phyloP scores from a whole-genome alignment of 2,113 vertebrate species.

The mouse (Mus musculus) region DNA sequence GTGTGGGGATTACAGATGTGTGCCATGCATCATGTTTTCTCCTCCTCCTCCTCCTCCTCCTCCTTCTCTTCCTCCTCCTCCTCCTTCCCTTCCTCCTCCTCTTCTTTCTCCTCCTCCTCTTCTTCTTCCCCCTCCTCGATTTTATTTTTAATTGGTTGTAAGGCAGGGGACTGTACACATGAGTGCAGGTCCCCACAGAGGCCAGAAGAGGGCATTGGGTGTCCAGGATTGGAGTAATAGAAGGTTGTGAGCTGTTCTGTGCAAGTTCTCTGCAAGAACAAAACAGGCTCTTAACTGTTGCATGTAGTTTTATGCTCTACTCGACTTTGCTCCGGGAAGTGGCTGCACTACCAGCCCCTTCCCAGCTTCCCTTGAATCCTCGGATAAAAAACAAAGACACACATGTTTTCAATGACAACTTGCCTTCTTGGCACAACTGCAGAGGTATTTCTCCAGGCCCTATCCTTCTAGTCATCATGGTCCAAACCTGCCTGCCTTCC shows the following conservation, averaged over 20 bases:
- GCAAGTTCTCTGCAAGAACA: not conserved
- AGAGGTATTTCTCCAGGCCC: not conserved
- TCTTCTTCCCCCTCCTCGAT: no score
- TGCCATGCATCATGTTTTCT: not conserved
- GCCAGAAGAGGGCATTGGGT: not conserved
- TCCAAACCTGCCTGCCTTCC: not conserved
- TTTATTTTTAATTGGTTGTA: not conserved
- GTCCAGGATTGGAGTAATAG: not conserved
- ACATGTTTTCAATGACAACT: no score
- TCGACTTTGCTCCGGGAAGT: no score
- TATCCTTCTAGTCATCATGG: not conserved
- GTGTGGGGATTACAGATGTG: not conserved
- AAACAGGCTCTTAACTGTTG: not conserved
- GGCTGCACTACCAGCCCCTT: no score
- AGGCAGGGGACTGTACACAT: not conserved
- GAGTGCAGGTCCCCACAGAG: not conserved
- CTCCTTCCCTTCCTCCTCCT: no score
- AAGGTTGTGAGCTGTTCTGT: not conserved
- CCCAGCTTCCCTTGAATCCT: no score
- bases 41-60: no score
- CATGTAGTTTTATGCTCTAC: no score
- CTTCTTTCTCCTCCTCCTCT: no score
- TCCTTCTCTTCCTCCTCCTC: no score
- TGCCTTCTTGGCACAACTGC: not conserved
- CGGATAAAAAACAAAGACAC: no score